A percentile compares a stretch with the other conserved stretches of the same genome.
Evolutionary conservation across 2,113 vertebrate species (phyloP).

Genomic region (Phylloscopus whistleri): DNA sequence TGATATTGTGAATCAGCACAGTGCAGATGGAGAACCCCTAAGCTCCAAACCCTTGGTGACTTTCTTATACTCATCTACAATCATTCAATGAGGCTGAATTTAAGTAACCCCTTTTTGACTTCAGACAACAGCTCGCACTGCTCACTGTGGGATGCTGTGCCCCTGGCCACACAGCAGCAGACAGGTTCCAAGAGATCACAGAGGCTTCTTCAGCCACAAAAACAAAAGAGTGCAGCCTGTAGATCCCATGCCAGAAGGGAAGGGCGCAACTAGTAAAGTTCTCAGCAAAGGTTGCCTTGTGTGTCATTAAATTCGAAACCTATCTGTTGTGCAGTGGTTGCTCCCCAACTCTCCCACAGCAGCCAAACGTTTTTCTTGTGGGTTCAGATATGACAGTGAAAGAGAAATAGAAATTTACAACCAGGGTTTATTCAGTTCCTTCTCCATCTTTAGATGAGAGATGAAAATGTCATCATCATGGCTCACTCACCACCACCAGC

Average conservation of each 20-base stretch:
- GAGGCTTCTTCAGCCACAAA: neutral
- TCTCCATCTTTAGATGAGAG: neutral
- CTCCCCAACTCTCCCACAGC: neutral
- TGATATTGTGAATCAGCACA: neutral
- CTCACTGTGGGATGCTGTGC: neutral
- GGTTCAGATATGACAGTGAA: neutral
- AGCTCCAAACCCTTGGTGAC: neutral
- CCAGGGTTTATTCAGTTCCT: neutral
- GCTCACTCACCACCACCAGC: neutral
- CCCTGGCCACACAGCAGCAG: neutral
- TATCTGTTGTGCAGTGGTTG: neutral
- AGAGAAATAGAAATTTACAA: neutral
- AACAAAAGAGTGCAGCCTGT: neutral
- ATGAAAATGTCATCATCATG: neutral
- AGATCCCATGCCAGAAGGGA: neutral
- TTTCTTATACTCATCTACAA: neutral
- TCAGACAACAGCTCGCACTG: rapidly evolving
- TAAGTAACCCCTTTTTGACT: neutral
- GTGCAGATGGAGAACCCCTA: neutral
- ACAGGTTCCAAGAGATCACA: neutral
- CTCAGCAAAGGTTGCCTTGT: neutral
- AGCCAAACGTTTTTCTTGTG: neutral
- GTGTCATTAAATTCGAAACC: neutral
- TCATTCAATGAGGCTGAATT: neutral
- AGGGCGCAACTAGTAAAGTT: neutral